Percentiles rank a stretch among this genome's conserved stretches.
Conservation (phyloP, 2,888 invertebrate species). For the Cosmia pyralina region DNA sequence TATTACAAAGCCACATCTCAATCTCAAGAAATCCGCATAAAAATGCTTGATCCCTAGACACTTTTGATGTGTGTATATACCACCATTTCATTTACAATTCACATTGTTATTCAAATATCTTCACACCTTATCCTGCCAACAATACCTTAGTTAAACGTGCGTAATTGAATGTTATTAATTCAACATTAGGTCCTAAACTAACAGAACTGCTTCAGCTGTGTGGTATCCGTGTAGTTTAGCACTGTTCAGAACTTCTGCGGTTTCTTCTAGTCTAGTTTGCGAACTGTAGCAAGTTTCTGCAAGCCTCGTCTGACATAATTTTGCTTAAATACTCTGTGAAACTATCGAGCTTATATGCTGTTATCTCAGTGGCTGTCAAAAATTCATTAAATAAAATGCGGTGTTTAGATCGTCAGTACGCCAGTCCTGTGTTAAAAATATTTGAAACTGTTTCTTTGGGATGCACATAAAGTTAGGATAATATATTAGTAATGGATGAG, state of each 20-base stretch:
- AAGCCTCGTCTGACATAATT: constrained; percentile 33
- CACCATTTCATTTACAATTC: constrained; percentile 25
- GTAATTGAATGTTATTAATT: constrained; percentile 44
- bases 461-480: too few species aligned
- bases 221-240: constrained; percentile 35
- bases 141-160: constrained; percentile 21
- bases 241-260: constrained; percentile 44
- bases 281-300: constrained; percentile 31
- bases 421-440: background rate
- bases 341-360: constrained; percentile 1
- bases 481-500: background rate
- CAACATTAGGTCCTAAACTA: constrained; percentile 49
- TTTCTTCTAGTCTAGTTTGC: constrained; percentile 50
- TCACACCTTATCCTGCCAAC: constrained; percentile 30
- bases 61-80: too few species aligned
- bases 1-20: too few species aligned
- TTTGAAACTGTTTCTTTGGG: background rate
- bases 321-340: constrained; percentile 5
- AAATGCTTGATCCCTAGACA: too few species aligned
- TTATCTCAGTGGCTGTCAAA: background rate
- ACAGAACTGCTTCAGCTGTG: constrained; percentile 36
- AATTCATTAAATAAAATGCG: background rate
- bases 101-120: constrained; percentile 46
- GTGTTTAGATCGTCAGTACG: background rate
- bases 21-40: too few species aligned